A percentile compares a stretch with the other conserved stretches of the same genome.
These are phyloP conservation scores for Anguilla rostrata DNA, from an alignment of 2,113 vertebrate species.

Conservation along the genomic window DNA sequence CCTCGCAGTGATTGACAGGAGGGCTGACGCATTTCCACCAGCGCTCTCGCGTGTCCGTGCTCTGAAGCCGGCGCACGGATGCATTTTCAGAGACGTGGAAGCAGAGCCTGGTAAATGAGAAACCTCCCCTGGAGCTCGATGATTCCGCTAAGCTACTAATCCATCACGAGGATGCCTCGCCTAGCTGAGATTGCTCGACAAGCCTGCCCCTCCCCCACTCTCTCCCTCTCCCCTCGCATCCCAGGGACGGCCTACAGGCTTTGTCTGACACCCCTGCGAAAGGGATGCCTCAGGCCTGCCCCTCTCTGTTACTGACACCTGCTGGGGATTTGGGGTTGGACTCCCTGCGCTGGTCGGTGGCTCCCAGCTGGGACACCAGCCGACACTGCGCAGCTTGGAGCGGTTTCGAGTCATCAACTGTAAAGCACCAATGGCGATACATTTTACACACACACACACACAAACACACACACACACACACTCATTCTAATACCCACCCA, in stretches of 20 bases:
- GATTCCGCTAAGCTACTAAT: conserved; percentile 1
- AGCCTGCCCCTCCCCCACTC: not conserved
- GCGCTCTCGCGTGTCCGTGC: not conserved
- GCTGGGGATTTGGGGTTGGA: conserved; percentile 11
- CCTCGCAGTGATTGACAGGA: not conserved
- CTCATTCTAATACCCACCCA: not conserved
- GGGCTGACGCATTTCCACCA: not conserved
- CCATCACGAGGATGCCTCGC: not conserved
- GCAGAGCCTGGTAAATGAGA: not conserved
- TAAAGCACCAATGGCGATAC: not conserved
- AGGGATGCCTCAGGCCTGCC: not conserved
- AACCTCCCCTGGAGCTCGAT: not conserved
- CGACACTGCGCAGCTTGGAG: not conserved
- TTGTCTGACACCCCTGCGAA: not conserved
- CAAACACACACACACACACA: conserved; percentile 13
- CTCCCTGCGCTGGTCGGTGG: not conserved
- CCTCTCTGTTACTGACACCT: conserved; percentile 7
- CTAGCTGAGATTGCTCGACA: not conserved
- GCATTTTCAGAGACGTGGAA: not conserved
- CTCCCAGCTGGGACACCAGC: not conserved
- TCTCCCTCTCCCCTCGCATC: not conserved
- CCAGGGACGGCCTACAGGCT: not conserved
- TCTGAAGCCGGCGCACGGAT: not conserved
- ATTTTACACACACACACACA: not conserved
- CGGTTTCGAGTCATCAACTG: not conserved